These are phyloP conservation scores for Hemiscyllium ocellatum DNA, from an alignment of 2,113 vertebrate genomes.

Conservation along the genomic window DNA sequence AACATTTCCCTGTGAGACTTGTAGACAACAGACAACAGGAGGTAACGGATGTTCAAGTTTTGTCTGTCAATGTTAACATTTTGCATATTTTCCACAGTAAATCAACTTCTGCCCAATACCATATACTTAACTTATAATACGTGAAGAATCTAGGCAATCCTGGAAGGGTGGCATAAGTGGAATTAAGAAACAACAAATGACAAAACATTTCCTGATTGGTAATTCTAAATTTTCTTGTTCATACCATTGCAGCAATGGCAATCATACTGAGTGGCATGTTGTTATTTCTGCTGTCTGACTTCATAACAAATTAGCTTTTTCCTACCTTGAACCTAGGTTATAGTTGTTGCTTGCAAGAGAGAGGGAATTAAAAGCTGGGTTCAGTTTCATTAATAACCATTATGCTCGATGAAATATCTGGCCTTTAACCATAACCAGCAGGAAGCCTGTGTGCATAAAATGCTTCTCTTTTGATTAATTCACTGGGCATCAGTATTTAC, in stretches of 20 bases:
- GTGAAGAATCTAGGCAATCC: too few species aligned
- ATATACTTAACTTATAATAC: not conserved
- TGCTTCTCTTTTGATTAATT: not conserved
- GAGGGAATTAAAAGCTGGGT: not conserved
- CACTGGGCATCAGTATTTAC: not conserved
- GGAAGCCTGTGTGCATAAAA: not conserved
- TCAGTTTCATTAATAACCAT: not conserved
- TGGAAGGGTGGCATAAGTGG: not conserved
- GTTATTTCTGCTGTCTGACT: not conserved
- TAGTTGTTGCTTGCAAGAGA: not conserved
- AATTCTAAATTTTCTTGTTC: not conserved
- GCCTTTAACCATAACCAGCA: not conserved
- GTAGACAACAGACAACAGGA: not conserved
- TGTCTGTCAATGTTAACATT: not conserved
- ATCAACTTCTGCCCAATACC: not conserved
- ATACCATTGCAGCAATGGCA: not conserved
- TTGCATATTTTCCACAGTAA: not conserved
- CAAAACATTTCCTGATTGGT: not conserved
- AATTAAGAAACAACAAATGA: not conserved
- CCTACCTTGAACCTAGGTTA: not conserved
- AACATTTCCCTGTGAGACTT: not conserved
- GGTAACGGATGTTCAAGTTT: not conserved
- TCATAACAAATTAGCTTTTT: not conserved
- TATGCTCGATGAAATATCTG: not conserved
- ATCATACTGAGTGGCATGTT: not conserved